Base-by-base conservation (phyloP, 2,113 vertebrate species). In the Pleuronectes platessa region DNA sequence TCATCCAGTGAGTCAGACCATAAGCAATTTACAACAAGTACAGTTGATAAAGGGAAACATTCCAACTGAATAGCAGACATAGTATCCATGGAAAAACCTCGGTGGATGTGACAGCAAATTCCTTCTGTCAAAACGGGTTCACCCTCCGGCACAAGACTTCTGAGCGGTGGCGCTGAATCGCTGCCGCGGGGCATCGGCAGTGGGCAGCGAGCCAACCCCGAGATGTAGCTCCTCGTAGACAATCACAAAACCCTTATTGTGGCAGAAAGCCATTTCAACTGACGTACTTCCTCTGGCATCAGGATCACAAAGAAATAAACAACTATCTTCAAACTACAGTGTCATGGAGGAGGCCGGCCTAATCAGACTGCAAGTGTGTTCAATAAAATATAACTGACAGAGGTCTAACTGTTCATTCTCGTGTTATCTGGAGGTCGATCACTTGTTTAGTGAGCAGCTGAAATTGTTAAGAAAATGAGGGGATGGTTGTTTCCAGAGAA, bases 201-300 rank as follows among this genome's bases (percentile, higher is more conserved):
- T 55, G 78, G 84, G 89, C 74, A 53, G n/a, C 0, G 42, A 78
- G 88, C 86, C 86, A 87, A 69, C 26, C 5, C 58, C 0, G 68
- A 75, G 23, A 83, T 81, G 68, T 74, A 86, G 59, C 23, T 70
- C 27, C 59, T 63, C 56, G 23, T 51, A 63, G 59, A 60, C 54
- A 83, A 56, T 82, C 67, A 88, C 81, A 90, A 42, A 83, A 76
- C 74, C 62, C 78, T 62, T 72, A 77, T 70, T 92, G 82, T 90
- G 79, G 68, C 59, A 71, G 54, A 35, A 35, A 47, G 77, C n/a
- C 75, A 76, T 64, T 71, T 71, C 55, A 70, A 72, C 76, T 86
- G 85, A 90, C 70, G 54, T 79, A 75, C 69, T 65, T 76, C 49
- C 24, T 54, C 42, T 59, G 61, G 45, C 75, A 81, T 23, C 66